Conservation (phyloP, 2,113 vertebrate genomes). For the Alligator sinensis region DNA sequence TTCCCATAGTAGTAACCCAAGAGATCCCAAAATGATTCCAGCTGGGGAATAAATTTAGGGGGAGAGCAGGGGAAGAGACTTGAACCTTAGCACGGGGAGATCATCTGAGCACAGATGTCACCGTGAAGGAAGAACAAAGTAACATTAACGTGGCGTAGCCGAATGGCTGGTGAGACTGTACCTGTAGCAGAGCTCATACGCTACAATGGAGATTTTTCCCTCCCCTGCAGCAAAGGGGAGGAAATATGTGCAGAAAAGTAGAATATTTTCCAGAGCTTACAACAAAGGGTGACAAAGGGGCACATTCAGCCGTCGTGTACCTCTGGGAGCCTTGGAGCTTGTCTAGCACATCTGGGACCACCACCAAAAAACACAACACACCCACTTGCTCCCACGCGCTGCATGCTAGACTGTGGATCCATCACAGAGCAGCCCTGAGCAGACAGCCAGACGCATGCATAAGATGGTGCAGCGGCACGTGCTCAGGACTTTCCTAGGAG, state of each 20-base stretch:
- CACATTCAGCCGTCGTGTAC: not conserved
- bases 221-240: not conserved
- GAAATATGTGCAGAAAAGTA: not conserved
- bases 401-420: too few species aligned
- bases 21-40: not conserved
- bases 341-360: too few species aligned
- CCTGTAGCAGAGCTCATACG: not conserved
- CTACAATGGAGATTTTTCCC: fast-evolving
- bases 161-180: not conserved
- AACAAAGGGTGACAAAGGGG: not conserved
- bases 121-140: fast-evolving
- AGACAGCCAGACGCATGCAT: too few species aligned
- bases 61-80: not conserved
- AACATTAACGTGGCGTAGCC: not conserved
- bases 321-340: not conserved
- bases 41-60: not conserved
- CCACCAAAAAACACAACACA: too few species aligned
- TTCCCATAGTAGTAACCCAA: not conserved
- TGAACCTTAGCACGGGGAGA: fast-evolving
- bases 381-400: too few species aligned
- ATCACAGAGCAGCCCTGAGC: too few species aligned
- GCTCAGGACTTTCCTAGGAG: too few species aligned
- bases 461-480: too few species aligned
- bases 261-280: not conserved
- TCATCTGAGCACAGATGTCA: not conserved